Evolutionary conservation across 1,140 invertebrate genomes (phyloP), one percentile per base, ranked within the genome.

Genomic region (Papilio polytes): DNA sequence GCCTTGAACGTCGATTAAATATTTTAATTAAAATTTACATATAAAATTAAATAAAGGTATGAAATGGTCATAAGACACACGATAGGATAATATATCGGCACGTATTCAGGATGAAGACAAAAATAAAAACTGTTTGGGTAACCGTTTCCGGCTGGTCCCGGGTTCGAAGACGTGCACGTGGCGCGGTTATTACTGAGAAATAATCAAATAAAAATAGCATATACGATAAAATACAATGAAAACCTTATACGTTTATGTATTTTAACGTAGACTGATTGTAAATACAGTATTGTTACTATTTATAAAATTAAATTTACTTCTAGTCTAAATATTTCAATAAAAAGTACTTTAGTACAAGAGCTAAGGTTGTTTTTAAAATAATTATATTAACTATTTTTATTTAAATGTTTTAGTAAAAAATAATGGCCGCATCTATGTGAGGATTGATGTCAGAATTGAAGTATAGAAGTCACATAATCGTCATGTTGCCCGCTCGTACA

Each of bases 111-210:
- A 90, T 90, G 91, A 89, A 91, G 90, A 90, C 91, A 90, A 88
- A 94, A 94, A 94, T 94, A 94, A 94, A 94, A 94, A 93, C 77
- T 94, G 92, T 94, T 94, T 93, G 91, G 89, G 87, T 92, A 90
- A 92, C 82, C 86, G 87, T 90, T 93, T 94, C 92, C 92, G 91
- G 92, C 83, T 88, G 84, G 91, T 92, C 89, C 86, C 84, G 87
- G 88, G 89, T 92, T 94, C 90, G 88, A 87, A 80, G 80, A 87
- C 88, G 84, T 79, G 76, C 91, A 93, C 92, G 92, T 93, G 92
- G 85, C 85, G 89, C 78, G 88, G 89, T 89, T 90, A 91, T 93
- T 94, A 94, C 90, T 85, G 82, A 87, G 88, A 93, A 93, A 92
- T 92, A 90, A 90, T 89, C 81, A 84, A 92, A 90, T 93, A 92